Conservation (phyloP, 2,797 vertebrate genomes). For the Sebastes glaucus region DNA sequence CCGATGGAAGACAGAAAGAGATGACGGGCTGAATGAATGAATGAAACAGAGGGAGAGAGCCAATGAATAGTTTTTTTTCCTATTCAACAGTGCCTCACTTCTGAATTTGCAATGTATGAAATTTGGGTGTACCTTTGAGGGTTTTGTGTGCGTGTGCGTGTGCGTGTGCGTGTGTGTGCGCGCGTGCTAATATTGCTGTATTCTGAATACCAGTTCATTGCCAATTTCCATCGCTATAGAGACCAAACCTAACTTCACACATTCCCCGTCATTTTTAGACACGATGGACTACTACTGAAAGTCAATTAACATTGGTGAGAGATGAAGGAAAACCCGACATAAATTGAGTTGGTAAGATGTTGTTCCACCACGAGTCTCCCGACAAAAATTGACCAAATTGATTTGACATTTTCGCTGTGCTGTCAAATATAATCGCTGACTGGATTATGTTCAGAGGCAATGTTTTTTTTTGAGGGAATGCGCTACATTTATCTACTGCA, state of each 20-base stretch:
- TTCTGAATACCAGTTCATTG: neutral
- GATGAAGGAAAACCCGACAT: neutral
- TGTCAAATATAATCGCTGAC: neutral
- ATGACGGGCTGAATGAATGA: constrained; percentile 61
- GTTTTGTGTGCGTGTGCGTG: neutral
- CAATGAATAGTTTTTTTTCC: constrained; percentile 37
- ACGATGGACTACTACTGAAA: neutral
- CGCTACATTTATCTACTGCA: no score
- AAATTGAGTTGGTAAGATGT: neutral
- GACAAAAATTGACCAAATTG: neutral
- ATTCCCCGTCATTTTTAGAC: neutral
- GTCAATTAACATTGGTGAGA: neutral
- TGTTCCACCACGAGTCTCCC: neutral
- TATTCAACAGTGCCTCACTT: constrained; percentile 25
- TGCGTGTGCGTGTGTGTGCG: neutral
- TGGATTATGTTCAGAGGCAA: neutral
- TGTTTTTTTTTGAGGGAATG: neutral
- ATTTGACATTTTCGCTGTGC: neutral
- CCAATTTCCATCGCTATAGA: neutral
- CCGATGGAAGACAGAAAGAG: constrained; percentile 51
- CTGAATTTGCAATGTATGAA: constrained; percentile 38
- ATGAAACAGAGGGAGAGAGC: constrained; percentile 42
- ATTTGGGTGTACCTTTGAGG: constrained; percentile 14
- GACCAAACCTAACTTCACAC: neutral
- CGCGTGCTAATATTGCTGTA: neutral